A percentile compares a stretch with the other conserved stretches of the same genome.
These are phyloP conservation scores for Eclectus roratus DNA, from an alignment of 2,113 vertebrate genomes.

Conservation along the genomic window DNA sequence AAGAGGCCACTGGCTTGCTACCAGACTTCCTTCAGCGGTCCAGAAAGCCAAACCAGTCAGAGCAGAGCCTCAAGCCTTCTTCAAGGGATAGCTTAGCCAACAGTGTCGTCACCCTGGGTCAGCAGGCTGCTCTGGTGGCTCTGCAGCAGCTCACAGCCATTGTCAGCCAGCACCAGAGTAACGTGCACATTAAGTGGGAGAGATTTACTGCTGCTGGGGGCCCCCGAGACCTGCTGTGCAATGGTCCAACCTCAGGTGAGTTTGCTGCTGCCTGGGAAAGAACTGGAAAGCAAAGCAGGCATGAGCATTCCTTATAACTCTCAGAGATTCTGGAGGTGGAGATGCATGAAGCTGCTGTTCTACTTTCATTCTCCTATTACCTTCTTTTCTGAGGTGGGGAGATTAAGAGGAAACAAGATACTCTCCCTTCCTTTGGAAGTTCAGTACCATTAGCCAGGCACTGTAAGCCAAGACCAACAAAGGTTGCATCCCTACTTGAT, in stretches of 20 bases:
- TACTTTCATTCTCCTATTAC: not conserved
- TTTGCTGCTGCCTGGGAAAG: not conserved
- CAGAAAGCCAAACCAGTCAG: not conserved
- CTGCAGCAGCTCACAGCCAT: not conserved
- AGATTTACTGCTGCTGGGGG: slow-evolving; percentile 20
- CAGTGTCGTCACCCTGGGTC: not conserved
- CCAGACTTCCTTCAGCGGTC: not conserved
- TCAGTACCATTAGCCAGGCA: too few species aligned
- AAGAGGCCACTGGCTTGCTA: slow-evolving; percentile 8
- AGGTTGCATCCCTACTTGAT: not conserved
- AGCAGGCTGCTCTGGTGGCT: not conserved
- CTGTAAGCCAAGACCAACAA: not conserved
- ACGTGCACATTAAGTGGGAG: not conserved
- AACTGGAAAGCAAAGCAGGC: not conserved
- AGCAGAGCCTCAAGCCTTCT: not conserved
- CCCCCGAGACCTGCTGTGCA: not conserved
- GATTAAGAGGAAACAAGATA: not conserved
- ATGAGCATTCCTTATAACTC: not conserved
- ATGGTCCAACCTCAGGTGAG: not conserved
- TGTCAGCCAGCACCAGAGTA: not conserved
- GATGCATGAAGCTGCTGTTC: not conserved
- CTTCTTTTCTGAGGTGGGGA: not conserved
- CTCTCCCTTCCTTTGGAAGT: not conserved
- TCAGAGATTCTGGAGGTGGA: not conserved
- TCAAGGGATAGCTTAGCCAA: not conserved